Conservation (phyloP, 2,113 vertebrate species). For the Carettochelys insculpta region DNA sequence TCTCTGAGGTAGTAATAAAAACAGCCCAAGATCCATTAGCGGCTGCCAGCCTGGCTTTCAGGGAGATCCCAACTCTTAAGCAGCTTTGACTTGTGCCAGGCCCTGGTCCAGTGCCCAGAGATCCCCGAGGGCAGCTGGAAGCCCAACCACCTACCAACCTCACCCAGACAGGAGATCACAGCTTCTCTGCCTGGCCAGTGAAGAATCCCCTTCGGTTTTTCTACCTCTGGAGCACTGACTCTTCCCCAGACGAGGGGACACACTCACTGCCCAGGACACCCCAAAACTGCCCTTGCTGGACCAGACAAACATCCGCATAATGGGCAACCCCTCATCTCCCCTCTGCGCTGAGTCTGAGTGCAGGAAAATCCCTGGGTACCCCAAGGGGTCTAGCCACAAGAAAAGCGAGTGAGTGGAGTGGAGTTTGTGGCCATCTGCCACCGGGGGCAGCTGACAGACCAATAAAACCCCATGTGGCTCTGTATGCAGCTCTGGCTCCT, state of each 20-base stretch:
- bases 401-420: background rate
- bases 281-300: background rate
- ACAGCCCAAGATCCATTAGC: background rate
- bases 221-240: background rate
- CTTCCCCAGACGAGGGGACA: background rate
- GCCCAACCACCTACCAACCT: background rate
- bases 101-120: background rate
- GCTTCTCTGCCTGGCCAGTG: background rate
- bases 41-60: background rate
- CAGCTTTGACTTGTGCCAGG: background rate
- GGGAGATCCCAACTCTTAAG: background rate
- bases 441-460: background rate
- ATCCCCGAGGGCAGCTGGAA: background rate
- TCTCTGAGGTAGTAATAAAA: background rate
- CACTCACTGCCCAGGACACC: background rate
- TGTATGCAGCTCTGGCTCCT: background rate
- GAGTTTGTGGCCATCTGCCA: background rate
- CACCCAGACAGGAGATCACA: background rate
- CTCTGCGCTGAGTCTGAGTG: background rate
- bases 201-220: background rate
- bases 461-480: background rate
- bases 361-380: background rate
- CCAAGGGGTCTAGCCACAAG: background rate
- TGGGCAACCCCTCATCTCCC: background rate
- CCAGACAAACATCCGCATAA: background rate